A percentile compares a stretch with the other conserved stretches of the same genome.
These are phyloP conservation scores for Xyliphius kryptos DNA, from an alignment of 2,113 vertebrate species.

Conservation along the genomic window DNA sequence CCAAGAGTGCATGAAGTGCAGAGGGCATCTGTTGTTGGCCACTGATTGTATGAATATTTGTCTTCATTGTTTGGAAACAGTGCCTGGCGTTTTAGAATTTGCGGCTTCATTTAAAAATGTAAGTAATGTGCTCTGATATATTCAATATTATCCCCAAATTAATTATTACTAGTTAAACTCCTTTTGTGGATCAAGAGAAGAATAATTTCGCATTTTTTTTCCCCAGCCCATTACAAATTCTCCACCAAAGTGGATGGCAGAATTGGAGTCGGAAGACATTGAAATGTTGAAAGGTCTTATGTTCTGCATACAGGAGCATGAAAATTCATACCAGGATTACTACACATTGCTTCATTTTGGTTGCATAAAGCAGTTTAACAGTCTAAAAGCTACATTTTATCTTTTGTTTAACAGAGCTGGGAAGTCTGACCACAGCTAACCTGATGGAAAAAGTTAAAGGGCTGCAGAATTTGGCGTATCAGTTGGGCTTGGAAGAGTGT, in stretches of 20 bases:
- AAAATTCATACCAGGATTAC: too few relatives aligned
- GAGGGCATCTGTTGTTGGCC: too few relatives aligned
- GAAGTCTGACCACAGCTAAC: constrained; percentile 94
- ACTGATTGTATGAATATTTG: too few relatives aligned
- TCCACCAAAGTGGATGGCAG: constrained; percentile 98
- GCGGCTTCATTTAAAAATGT: constrained; percentile 97
- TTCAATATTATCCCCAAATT: too few relatives aligned
- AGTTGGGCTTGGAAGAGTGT: constrained; percentile 97
- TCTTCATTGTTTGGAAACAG: constrained; percentile 56
- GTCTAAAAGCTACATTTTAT: neutral
- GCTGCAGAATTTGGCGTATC: constrained; percentile 94
- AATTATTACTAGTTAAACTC: too few relatives aligned
- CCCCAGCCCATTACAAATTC: constrained; percentile 87
- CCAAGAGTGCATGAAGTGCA: accelerated
- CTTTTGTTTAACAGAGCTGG: constrained; percentile 69
- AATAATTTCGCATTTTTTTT: neutral
- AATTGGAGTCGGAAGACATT: constrained; percentile 92
- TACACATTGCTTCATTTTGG: too few relatives aligned
- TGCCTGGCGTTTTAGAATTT: constrained; percentile 95
- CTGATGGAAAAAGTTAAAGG: constrained; percentile 98
- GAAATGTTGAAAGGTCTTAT: constrained; percentile 99
- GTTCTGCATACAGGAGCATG: too few relatives aligned
- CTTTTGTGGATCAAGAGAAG: too few relatives aligned
- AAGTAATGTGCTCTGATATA: constrained; percentile 67
- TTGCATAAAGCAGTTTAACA: too few relatives aligned